Base-by-base conservation (phyloP, 1,140 invertebrate genomes). In the Sminthurides bifidus region DNA sequence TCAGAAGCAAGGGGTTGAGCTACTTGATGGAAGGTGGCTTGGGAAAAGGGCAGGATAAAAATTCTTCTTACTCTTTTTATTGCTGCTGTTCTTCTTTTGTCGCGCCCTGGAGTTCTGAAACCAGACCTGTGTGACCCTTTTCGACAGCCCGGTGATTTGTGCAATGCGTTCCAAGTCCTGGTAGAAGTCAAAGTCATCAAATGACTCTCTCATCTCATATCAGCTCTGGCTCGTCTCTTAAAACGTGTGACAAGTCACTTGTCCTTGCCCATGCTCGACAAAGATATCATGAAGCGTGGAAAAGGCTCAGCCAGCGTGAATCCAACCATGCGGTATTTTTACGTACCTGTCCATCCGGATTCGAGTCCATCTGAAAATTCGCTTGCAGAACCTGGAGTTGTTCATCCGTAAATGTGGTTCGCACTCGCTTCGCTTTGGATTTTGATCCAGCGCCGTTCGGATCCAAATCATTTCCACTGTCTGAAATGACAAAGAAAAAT, bases 51-150 rank as follows among this genome's bases (percentile, higher is more conserved):
- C 46, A 52, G 38, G 26, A 38, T 31, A 43, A 41, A 41, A 53
- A 27, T 17, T 37, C 27, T 14, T 21, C 49, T 58, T 55, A 58
- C 60, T 56, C 54, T 59, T 56, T 50, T 62, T 58, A n/a, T 33
- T 55, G 21, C 40, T 61, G 45, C 51, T 61, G 41, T 89, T 85
- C 70, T 98, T 98, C 80, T 98, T 98, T 71, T 98, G 93, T 37
- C 95, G 73, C 8, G 95, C 95, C 59, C 95, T 79, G 24, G 92
- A 95, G 74, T 98, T 98, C 74, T 96, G 92, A 73, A 97, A 97
- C 94, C 94, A 98, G 33, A 98, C 95, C 78, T 99, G 81, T 1
- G 80, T 82, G 2, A 83, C 81, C 37, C 81, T 66, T 68, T 83
- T 83, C 63, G 75, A 79, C 3, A 83, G 71, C 0, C 78, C 79